Evolutionary conservation across 1,140 invertebrate species (phyloP).

Genomic region (Tenebrio molitor): DNA sequence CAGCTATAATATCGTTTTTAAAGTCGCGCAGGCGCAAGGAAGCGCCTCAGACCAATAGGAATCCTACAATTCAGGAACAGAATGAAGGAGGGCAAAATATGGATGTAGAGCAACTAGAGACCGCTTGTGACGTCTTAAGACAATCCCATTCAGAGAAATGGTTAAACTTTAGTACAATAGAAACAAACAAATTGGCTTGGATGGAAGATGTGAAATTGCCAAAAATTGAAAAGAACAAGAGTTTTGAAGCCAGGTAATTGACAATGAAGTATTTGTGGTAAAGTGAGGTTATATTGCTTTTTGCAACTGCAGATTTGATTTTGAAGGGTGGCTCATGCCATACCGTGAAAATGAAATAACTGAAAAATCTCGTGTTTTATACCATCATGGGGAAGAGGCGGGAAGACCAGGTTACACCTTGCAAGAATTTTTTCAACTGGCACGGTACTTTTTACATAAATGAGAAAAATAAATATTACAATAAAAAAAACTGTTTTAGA

Average conservation of each 20-base stretch:
- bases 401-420: constrained; percentile 91
- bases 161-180: constrained; percentile 86
- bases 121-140: constrained; percentile 70
- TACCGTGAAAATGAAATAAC: constrained; percentile 74
- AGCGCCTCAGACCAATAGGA: constrained; percentile 42
- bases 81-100: constrained; percentile 58
- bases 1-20: constrained; percentile 77
- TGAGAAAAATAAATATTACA: too few species aligned
- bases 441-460: constrained; percentile 57
- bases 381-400: constrained; percentile 93
- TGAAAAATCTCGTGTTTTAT: constrained; percentile 76
- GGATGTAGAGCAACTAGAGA: constrained; percentile 58
- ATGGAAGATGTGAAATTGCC: constrained; percentile 78
- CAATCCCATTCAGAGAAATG: constrained; percentile 77
- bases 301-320: constrained; percentile 70
- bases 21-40: constrained; percentile 67
- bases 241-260: constrained; percentile 80
- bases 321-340: constrained; percentile 77
- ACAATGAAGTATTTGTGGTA: too few species aligned
- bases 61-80: constrained; percentile 62
- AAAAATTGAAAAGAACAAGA: constrained; percentile 67
- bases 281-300: constrained; percentile 10
- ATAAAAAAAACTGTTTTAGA: too few species aligned
- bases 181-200: constrained; percentile 89
- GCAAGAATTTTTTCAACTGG: constrained; percentile 86